A percentile compares a stretch with the other conserved stretches of the same genome.
phyloP scores from a whole-genome alignment of 2,797 vertebrate genomes.

The Naso thynnoides region DNA sequence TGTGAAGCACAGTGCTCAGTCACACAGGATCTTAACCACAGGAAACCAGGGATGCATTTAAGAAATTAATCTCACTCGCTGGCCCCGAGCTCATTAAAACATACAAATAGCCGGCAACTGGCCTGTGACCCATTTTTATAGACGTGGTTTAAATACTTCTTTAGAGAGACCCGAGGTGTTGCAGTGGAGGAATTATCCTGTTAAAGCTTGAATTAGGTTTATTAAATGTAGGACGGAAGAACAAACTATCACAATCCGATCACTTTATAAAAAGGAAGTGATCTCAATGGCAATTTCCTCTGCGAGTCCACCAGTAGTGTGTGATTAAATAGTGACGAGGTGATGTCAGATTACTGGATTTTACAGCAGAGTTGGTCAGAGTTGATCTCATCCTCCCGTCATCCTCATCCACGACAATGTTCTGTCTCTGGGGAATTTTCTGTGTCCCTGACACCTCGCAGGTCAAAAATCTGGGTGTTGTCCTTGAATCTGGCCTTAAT shows the following conservation, averaged over 20 bases:
- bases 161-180: conserved; percentile 22
- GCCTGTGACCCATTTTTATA: conserved; percentile 32
- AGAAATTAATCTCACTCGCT: conserved; percentile 28
- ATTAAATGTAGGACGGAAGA: conserved; percentile 28
- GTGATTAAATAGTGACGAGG: background rate
- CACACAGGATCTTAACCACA: background rate
- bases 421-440: background rate
- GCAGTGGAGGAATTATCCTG: background rate
- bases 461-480: background rate
- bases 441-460: background rate
- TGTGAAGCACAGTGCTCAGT: background rate
- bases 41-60: conserved; percentile 17
- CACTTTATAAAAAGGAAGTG: background rate
- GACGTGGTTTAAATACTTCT: conserved; percentile 35
- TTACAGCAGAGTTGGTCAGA: background rate
- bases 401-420: too few relatives aligned
- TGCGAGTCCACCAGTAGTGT: too few relatives aligned
- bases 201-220: conserved; percentile 18
- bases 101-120: conserved; percentile 37
- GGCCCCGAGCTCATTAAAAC: conserved; percentile 38
- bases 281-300: background rate
- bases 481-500: background rate
- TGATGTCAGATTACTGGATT: background rate
- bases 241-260: background rate
- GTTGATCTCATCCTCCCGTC: background rate